Conservation (phyloP, 1,140 invertebrate genomes). For the Diplogasteroides magnus region DNA sequence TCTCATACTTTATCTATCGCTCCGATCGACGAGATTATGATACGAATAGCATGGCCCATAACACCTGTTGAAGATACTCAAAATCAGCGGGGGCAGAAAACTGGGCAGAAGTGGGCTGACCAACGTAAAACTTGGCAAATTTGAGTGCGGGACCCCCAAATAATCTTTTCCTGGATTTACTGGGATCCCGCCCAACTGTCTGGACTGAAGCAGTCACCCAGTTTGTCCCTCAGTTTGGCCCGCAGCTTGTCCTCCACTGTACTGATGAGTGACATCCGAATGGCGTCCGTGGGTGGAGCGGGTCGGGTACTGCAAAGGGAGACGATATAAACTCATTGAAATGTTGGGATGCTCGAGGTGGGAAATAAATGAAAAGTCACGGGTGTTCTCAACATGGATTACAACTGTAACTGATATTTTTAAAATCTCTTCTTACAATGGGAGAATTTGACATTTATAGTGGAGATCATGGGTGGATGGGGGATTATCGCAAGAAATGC, state of each 20-base stretch:
- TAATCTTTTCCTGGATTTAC: slow-evolving; percentile 3
- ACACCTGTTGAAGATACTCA: too few species aligned
- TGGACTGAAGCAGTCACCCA: slow-evolving; percentile 62
- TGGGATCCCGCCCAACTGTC: background rate
- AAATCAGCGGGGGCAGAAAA: too few species aligned
- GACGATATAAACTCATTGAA: background rate
- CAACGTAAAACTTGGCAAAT: background rate
- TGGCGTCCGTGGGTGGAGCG: slow-evolving; percentile 64
- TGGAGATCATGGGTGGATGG: too few species aligned
- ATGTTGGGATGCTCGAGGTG: background rate
- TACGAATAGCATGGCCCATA: too few species aligned
- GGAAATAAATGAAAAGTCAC: background rate
- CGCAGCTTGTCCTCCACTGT: slow-evolving; percentile 90
- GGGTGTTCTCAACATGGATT: too few species aligned
- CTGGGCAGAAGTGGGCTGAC: too few species aligned
- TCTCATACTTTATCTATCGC: too few species aligned
- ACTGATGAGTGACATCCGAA: slow-evolving; percentile 82
- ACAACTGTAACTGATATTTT: too few species aligned
- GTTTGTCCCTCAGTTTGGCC: slow-evolving; percentile 77
- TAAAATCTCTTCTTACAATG: too few species aligned
- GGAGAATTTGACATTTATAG: too few species aligned
- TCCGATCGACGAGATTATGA: too few species aligned
- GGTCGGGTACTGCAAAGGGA: slow-evolving; percentile 2
- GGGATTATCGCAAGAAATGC: too few species aligned
- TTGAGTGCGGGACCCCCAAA: background rate